phyloP scores from a whole-genome alignment of 2,113 vertebrate species.

The Mus spicilegus region DNA sequence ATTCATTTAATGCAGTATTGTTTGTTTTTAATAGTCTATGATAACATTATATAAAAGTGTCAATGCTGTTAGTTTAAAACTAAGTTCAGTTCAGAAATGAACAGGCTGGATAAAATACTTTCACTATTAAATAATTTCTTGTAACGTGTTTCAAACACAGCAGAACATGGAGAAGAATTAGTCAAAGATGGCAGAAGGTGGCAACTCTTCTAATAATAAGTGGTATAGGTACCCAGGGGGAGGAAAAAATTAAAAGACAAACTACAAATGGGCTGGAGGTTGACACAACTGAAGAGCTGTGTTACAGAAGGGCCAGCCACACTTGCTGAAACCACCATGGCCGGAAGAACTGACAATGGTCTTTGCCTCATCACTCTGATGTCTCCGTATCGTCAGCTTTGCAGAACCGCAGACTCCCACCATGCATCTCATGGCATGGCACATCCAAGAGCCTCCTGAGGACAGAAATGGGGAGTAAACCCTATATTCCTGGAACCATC shows the following conservation, averaged over 20 bases:
- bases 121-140: constrained; percentile 25
- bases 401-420: neutral
- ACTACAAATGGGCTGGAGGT: neutral
- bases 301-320: neutral
- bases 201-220: neutral
- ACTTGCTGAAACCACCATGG: neutral
- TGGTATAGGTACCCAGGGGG: neutral
- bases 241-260: no score
- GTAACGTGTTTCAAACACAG: constrained; percentile 35
- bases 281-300: neutral
- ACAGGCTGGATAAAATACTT: constrained; percentile 40
- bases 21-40: neutral
- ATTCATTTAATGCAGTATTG: neutral
- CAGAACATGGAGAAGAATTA: neutral
- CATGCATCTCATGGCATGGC: neutral
- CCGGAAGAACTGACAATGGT: neutral
- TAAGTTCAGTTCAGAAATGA: constrained; percentile 4
- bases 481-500: neutral
- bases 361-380: neutral
- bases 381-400: neutral
- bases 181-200: neutral
- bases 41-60: neutral
- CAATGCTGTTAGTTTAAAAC: constrained; percentile 51
- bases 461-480: neutral
- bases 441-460: neutral